Percentiles rank a stretch among this genome's conserved stretches.
Conservation (phyloP, 1,140 invertebrate genomes). For the Drosophila erecta region DNA sequence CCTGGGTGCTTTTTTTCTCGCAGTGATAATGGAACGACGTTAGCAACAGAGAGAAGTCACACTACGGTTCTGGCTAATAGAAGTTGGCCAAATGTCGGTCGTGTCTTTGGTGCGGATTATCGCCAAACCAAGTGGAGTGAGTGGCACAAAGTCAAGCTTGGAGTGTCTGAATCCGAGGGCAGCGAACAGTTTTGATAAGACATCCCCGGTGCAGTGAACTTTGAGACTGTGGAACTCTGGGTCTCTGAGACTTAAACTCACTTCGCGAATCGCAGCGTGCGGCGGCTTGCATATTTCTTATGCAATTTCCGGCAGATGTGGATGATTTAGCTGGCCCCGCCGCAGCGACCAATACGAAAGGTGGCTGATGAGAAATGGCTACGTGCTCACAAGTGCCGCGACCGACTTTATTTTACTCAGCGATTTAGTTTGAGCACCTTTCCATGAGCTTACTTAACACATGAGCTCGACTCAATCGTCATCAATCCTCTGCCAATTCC, state of each 20-base stretch:
- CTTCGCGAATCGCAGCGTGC: slow-evolving; percentile 53
- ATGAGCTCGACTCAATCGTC: slow-evolving; percentile 18
- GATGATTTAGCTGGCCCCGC: slow-evolving; percentile 66
- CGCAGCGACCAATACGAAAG: slow-evolving; percentile 22
- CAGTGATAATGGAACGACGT: slow-evolving; percentile 1
- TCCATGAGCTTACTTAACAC: slow-evolving; percentile 6
- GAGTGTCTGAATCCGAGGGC: slow-evolving; percentile 23
- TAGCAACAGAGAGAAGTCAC: slow-evolving; percentile 14
- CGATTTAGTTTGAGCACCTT: slow-evolving; percentile 3
- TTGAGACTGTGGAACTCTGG: slow-evolving; percentile 2
- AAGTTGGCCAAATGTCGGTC: slow-evolving; percentile 75
- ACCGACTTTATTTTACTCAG: slow-evolving; percentile 12
- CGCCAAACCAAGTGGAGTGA: slow-evolving; percentile 38
- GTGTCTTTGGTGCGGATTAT: slow-evolving; percentile 69
- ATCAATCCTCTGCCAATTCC: slow-evolving; percentile 24
- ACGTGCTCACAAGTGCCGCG: slow-evolving; percentile 51
- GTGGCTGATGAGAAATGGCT: slow-evolving; percentile 63
- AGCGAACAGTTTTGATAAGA: slow-evolving; percentile 49
- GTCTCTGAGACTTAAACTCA: slow-evolving; percentile 12
- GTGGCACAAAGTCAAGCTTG: slow-evolving; percentile 19
- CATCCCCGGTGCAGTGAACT: slow-evolving; percentile 23
- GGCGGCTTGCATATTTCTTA: slow-evolving; percentile 74
- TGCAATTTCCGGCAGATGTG: slow-evolving; percentile 83
- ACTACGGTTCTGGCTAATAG: slow-evolving; percentile 48
- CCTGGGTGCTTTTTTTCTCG: not conserved